Percentiles rank a stretch among this genome's conserved stretches.
Evolutionary conservation across 2,797 vertebrate genomes (phyloP).

Genomic region (Notolepis coatsorum): DNA sequence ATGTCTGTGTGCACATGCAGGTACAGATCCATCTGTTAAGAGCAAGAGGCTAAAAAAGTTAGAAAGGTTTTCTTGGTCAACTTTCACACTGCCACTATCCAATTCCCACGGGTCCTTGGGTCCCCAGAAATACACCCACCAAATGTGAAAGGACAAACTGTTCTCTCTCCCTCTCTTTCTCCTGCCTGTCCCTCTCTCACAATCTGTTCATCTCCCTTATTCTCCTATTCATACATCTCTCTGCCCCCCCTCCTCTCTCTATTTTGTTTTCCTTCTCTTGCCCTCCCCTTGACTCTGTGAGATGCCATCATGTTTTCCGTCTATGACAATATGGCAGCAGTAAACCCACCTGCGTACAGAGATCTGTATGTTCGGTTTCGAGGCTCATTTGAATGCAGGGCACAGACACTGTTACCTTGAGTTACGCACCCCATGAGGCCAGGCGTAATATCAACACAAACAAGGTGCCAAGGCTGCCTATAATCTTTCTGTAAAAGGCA

Average conservation of each 20-base stretch:
- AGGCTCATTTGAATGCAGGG: conserved; percentile 39
- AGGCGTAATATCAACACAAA: conserved; percentile 20
- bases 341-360: conserved; percentile 38
- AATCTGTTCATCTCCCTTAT: neutral
- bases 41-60: no score
- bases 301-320: conserved; percentile 32
- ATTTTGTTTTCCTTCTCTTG: conserved; percentile 9
- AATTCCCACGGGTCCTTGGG: no score
- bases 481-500: conserved; percentile 16
- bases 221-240: no score
- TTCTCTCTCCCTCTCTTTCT: neutral
- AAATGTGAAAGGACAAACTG: no score
- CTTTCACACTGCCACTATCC: no score
- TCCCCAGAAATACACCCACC: no score
- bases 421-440: conserved; percentile 8
- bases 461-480: conserved; percentile 13
- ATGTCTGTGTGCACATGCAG: no score
- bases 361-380: neutral
- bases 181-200: neutral
- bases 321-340: conserved; percentile 14
- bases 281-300: conserved; percentile 28
- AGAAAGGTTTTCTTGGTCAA: no score
- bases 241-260: neutral
- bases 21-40: no score
- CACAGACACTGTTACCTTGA: conserved; percentile 41